Evolutionary conservation across 2,797 vertebrate genomes (phyloP).

Genomic region (Argya squamiceps): DNA sequence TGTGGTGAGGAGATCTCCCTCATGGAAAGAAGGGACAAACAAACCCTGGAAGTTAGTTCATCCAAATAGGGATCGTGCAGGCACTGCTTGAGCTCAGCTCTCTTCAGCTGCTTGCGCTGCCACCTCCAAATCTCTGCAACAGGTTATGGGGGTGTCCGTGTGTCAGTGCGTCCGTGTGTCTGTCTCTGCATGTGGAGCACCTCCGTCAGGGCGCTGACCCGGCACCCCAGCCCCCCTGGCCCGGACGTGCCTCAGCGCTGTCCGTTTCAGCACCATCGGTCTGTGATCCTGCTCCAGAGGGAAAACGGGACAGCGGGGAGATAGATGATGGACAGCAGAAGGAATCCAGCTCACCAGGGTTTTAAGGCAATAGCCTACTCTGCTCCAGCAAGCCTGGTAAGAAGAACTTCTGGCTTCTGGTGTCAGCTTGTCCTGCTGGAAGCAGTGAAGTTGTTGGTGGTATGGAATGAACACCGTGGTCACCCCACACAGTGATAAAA

Average conservation of each 20-base stretch:
- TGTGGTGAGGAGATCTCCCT: background rate
- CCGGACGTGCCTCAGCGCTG: background rate
- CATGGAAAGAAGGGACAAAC: background rate
- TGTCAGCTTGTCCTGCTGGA: background rate
- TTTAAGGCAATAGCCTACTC: too few species aligned
- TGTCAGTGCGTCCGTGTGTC: background rate
- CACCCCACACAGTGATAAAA: background rate
- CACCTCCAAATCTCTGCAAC: background rate
- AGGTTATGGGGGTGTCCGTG: fast-evolving
- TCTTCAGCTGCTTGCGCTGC: background rate
- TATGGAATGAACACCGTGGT: fast-evolving
- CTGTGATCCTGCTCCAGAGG: fast-evolving
- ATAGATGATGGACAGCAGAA: background rate
- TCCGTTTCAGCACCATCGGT: fast-evolving
- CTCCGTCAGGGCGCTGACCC: background rate
- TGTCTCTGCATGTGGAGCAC: background rate
- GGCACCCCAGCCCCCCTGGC: fast-evolving
- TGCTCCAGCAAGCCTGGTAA: background rate
- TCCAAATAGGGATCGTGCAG: fast-evolving
- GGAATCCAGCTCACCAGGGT: fast-evolving
- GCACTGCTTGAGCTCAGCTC: background rate
- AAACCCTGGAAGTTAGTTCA: background rate
- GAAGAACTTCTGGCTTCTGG: background rate
- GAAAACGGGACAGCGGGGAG: fast-evolving
- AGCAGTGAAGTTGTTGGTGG: fast-evolving